Conservation (phyloP, 2,888 invertebrate genomes). For the Diadromus collaris region DNA sequence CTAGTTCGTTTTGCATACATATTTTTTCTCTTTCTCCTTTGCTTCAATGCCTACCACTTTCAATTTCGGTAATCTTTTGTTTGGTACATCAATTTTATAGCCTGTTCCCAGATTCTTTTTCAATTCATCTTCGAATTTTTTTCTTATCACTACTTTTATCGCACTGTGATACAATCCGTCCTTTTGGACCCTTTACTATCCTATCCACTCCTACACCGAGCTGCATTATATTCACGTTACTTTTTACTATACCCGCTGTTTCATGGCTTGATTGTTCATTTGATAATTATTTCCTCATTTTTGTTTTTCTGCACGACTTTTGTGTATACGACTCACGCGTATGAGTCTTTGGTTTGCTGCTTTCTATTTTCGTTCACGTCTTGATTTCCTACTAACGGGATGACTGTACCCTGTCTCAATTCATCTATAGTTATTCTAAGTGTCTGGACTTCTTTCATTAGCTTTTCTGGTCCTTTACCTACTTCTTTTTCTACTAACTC, state of each 20-base stretch:
- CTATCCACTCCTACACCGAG: conserved; percentile 26
- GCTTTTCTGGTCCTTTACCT: too few relatives aligned
- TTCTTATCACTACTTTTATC: conserved; percentile 9
- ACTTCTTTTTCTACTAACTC: too few relatives aligned
- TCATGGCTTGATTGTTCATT: conserved; percentile 26
- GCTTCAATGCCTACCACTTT: conserved; percentile 33
- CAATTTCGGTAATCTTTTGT: conserved; percentile 33
- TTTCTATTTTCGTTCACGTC: too few relatives aligned
- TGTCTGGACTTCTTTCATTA: too few relatives aligned
- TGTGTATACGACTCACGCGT: too few relatives aligned
- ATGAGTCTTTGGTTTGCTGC: too few relatives aligned
- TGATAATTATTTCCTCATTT: too few relatives aligned
- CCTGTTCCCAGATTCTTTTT: conserved; percentile 4
- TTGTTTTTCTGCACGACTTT: too few relatives aligned
- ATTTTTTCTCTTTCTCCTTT: conserved; percentile 14
- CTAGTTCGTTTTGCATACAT: neutral
- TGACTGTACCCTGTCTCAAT: too few relatives aligned
- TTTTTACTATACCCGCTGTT: conserved; percentile 25
- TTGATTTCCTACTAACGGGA: too few relatives aligned
- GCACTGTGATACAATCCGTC: conserved; percentile 13
- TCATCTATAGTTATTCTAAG: too few relatives aligned
- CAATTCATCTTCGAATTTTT: conserved; percentile 3
- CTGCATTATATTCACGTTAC: conserved; percentile 16
- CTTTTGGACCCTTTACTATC: conserved; percentile 4
- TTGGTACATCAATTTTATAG: conserved; percentile 22